These are phyloP conservation scores for Eulemur rufifrons DNA, from an alignment of 2,113 vertebrate genomes.

Conservation along the genomic window DNA sequence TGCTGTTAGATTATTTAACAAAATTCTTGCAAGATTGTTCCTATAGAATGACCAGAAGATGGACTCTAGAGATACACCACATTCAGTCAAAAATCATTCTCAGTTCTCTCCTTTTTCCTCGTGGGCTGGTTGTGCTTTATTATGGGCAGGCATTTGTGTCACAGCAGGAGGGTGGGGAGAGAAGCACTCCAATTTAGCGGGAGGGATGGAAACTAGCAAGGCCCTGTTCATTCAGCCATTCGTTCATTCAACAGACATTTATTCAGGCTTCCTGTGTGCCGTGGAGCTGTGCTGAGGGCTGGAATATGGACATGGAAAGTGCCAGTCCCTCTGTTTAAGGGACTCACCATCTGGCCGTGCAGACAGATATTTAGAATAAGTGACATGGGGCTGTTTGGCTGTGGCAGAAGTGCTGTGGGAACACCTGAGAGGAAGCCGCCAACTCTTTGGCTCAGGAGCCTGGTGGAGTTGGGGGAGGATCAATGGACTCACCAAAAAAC, in stretches of 20 bases:
- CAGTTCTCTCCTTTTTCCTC: not conserved
- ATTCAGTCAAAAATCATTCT: not conserved
- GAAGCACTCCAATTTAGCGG: not conserved
- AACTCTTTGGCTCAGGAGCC: not conserved
- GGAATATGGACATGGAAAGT: not conserved
- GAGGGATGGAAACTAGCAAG: no score
- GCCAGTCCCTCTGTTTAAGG: not conserved
- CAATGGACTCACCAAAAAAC: not conserved
- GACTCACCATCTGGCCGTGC: not conserved
- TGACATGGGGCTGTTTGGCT: not conserved
- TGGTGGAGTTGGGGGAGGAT: not conserved
- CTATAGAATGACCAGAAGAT: not conserved
- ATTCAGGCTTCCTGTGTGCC: not conserved
- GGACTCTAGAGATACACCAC: not conserved
- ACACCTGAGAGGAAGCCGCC: not conserved
- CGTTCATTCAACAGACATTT: not conserved
- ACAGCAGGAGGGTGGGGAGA: not conserved
- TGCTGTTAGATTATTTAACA: not conserved
- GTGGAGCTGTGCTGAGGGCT: not conserved
- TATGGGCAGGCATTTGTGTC: not conserved
- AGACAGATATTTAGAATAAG: not conserved
- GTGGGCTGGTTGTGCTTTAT: not conserved
- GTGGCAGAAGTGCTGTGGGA: not conserved
- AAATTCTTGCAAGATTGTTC: not conserved
- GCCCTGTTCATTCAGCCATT: not conserved